A percentile compares a stretch with the other conserved stretches of the same genome.
These are phyloP conservation scores for Zygogramma bicolorata DNA, from an alignment of 2,888 invertebrate genomes.

Conservation along the genomic window DNA sequence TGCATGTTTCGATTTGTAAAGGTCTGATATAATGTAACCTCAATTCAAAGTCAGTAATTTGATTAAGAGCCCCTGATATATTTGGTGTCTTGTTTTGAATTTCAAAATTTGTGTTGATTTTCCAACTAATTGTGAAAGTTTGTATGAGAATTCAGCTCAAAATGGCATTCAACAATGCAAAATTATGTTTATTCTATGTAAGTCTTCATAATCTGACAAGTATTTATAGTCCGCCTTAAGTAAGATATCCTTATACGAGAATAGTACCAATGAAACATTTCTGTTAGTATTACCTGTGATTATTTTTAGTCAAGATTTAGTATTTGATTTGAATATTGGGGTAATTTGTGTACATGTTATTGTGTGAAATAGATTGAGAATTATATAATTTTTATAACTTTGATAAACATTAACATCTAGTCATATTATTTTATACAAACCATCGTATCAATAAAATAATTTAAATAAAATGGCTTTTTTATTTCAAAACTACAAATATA, in stretches of 20 bases:
- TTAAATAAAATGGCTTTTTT: no score
- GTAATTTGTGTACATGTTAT: constrained; percentile 15
- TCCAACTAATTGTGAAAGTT: no score
- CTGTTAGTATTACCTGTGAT: neutral
- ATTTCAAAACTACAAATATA: neutral
- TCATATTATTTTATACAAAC: constrained; percentile 33
- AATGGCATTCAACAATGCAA: neutral
- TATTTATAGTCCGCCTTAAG: no score
- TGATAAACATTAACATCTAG: constrained; percentile 29
- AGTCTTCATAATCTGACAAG: neutral
- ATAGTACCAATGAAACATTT: no score
- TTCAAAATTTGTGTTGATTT: no score
- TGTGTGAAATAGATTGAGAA: constrained; percentile 12
- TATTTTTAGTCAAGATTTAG: neutral
- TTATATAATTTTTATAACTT: constrained; percentile 27
- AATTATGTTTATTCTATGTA: neutral
- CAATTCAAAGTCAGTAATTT: no score
- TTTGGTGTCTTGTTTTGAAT: no score
- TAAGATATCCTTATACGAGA: no score
- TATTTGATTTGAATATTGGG: constrained; percentile 1
- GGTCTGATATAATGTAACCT: no score
- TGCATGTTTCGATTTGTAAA: no score
- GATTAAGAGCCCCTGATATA: no score
- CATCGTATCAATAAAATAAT: constrained; percentile 23
- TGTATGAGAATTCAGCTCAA: neutral